A percentile compares a stretch with the other conserved stretches of the same genome.
phyloP scores from a whole-genome alignment of 2,888 invertebrate genomes.

The Zygothrica quintamaculata region DNA sequence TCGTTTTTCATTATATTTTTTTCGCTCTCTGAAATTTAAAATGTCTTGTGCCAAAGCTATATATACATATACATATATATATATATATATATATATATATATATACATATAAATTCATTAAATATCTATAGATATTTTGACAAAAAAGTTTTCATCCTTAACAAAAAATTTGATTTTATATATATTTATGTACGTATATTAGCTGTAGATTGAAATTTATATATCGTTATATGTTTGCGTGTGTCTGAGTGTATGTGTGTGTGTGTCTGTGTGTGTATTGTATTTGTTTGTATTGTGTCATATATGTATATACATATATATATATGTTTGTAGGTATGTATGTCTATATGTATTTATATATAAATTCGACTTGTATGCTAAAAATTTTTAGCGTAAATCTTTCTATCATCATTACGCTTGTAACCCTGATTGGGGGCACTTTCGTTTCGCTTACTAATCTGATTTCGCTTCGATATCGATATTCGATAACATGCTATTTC shows the following conservation, averaged over 20 bases:
- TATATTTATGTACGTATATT: conserved; percentile 40
- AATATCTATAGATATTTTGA: conserved; percentile 36
- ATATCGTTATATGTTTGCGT: conserved; percentile 43
- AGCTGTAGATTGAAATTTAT: conserved; percentile 52
- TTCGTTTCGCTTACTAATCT: conserved; percentile 1
- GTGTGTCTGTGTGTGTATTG: conserved; percentile 11
- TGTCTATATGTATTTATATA: conserved; percentile 63
- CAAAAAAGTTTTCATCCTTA: conserved; percentile 27
- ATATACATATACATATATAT: conserved; percentile 37
- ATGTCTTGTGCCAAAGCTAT: conserved; percentile 82
- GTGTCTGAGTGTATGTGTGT: conserved; percentile 11
- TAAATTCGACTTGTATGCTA: conserved; percentile 81
- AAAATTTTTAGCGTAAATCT: conserved; percentile 76
- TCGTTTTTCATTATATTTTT: conserved; percentile 27
- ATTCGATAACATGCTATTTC: conserved; percentile 2
- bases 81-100: conserved; percentile 12
- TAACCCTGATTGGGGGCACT: conserved; percentile 18
- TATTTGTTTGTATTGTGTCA: too few relatives aligned
- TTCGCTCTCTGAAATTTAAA: conserved; percentile 35
- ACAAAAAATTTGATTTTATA: conserved; percentile 45
- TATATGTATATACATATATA: conserved; percentile 23
- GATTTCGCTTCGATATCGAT: conserved; percentile 1
- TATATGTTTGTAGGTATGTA: conserved; percentile 32
- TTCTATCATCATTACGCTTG: conserved; percentile 27
- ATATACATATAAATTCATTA: not conserved